Percentiles rank a stretch among this genome's conserved stretches.
Evolutionary conservation across 2,797 vertebrate species (phyloP).

Genomic region (Lithobates sylvaticus): DNA sequence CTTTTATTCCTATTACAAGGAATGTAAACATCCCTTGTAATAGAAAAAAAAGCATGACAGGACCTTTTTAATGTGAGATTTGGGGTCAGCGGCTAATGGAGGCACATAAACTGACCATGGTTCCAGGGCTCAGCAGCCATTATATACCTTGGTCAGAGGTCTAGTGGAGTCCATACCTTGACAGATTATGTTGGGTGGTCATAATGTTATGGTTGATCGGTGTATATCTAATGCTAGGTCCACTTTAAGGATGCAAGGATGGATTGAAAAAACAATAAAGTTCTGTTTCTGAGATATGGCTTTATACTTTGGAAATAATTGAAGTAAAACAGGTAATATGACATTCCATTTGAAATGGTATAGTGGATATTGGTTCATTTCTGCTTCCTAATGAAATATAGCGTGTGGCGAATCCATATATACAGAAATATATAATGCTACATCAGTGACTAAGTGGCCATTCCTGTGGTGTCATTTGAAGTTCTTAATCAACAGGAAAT

Average conservation of each 20-base stretch:
- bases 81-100: too few relatives aligned
- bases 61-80: too few relatives aligned
- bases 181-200: too few relatives aligned
- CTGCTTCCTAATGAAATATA: slow-evolving; percentile 20
- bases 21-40: too few relatives aligned
- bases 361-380: slow-evolving; percentile 1
- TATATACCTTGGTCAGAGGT: too few relatives aligned
- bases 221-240: background rate
- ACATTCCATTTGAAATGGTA: slow-evolving; percentile 14
- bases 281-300: background rate
- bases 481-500: slow-evolving; percentile 39
- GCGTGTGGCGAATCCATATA: background rate
- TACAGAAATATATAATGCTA: slow-evolving; percentile 1
- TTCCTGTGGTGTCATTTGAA: slow-evolving; percentile 44
- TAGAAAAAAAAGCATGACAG: too few relatives aligned
- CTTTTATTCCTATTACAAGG: too few relatives aligned
- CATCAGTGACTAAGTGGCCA: slow-evolving; percentile 31
- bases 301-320: background rate
- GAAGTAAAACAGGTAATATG: slow-evolving; percentile 16
- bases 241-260: background rate
- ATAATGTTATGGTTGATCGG: too few relatives aligned
- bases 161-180: too few relatives aligned
- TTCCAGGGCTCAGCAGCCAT: too few relatives aligned
- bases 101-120: too few relatives aligned
- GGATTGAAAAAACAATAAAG: background rate